These are phyloP conservation scores for Coelopa pilipes DNA, from an alignment of 2,888 invertebrate species.

Conservation along the genomic window DNA sequence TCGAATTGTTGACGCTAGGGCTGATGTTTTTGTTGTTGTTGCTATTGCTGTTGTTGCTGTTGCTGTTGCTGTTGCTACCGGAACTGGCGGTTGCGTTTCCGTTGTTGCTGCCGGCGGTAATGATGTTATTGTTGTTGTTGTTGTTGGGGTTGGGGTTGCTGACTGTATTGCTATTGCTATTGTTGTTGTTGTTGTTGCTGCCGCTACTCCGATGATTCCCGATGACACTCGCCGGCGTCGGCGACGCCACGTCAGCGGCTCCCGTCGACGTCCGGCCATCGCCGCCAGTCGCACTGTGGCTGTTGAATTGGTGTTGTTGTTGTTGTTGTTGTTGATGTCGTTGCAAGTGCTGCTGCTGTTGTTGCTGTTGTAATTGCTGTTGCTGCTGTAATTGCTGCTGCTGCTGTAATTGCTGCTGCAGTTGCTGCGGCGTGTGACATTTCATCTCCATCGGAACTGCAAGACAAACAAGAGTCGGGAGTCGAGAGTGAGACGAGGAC, in stretches of 20 bases:
- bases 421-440: constrained; percentile 61
- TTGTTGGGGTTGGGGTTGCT: constrained; percentile 44
- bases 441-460: constrained; percentile 66
- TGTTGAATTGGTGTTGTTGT: constrained; percentile 36
- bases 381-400: constrained; percentile 48
- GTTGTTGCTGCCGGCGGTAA: constrained; percentile 46
- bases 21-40: constrained; percentile 37
- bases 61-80: constrained; percentile 42
- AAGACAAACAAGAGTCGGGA: constrained; percentile 23
- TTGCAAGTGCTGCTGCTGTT: constrained; percentile 56
- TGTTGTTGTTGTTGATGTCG: constrained; percentile 47
- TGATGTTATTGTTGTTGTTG: constrained; percentile 38
- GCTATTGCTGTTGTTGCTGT: constrained; percentile 43
- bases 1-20: too few relatives aligned
- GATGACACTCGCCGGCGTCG: constrained; percentile 52
- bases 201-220: constrained; percentile 53
- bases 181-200: constrained; percentile 47
- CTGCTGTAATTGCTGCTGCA: constrained; percentile 51
- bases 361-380: constrained; percentile 51
- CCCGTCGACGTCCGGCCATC: constrained; percentile 52
- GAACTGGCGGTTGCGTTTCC: constrained; percentile 46
- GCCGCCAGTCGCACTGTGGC: constrained; percentile 39
- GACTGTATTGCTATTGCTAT: too few relatives aligned
- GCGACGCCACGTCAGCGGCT: constrained; percentile 51
- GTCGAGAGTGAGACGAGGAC: too few relatives aligned